Conservation (phyloP, 2,113 vertebrate genomes). For the Notothenia coriiceps region DNA sequence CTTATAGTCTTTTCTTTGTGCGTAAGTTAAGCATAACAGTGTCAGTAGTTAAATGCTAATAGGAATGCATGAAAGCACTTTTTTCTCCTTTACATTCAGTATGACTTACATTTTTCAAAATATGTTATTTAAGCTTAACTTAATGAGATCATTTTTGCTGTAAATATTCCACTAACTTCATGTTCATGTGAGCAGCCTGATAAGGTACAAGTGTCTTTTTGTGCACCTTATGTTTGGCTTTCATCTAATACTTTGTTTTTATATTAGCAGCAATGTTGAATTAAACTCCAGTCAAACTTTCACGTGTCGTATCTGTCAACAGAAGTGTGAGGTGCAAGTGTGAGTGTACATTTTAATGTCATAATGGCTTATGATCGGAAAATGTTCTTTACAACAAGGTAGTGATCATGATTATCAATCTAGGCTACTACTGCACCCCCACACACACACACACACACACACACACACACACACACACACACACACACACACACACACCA, state of each 20-base stretch:
- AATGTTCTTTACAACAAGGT: too few species aligned
- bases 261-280: constrained; percentile 36
- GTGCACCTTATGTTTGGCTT: constrained; percentile 28
- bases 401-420: too few species aligned
- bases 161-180: constrained; percentile 56
- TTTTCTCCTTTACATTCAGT: constrained; percentile 56
- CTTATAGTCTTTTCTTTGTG: constrained; percentile 8
- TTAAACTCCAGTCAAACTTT: constrained; percentile 45
- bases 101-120: constrained; percentile 70
- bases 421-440: too few species aligned
- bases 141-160: constrained; percentile 54
- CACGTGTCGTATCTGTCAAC: constrained; percentile 9
- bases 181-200: neutral
- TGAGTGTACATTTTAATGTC: too few species aligned
- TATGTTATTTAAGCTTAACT: constrained; percentile 70
- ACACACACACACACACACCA: constrained; percentile 14
- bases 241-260: constrained; percentile 33
- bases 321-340: too few species aligned
- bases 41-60: constrained; percentile 43
- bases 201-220: constrained; percentile 52
- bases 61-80: constrained; percentile 79
- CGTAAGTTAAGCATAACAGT: constrained; percentile 8
- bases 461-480: neutral
- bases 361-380: too few species aligned
- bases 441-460: constrained; percentile 11